Evolutionary conservation across 2,113 vertebrate genomes (phyloP), one percentile per base, ranked within the genome.

Genomic region (Noturus placidus): DNA sequence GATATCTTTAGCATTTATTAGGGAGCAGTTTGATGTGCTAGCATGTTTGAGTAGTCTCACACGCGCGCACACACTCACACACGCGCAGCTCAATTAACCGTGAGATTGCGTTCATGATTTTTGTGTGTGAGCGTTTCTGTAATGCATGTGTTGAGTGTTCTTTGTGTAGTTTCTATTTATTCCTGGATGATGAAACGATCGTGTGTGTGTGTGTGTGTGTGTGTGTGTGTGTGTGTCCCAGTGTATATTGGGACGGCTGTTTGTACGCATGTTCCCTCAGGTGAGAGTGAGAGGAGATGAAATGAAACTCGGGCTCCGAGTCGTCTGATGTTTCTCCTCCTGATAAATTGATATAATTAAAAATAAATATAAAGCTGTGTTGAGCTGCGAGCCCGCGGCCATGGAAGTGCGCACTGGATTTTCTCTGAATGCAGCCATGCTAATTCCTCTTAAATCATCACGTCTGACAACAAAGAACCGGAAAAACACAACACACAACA

Each of bases 261-360:
- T 91, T 91, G 90, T 89, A 84, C 87, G 89, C 86, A 87, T 88
- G 88, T 91, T 91, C 94, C 94, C 94, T 91, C 93, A 94, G 95
- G 95, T 95, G 91, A 94, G 94, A 94, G 92, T 80, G 84, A 92
- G 89, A 93, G 92, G 93, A 95, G 94, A 95, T 93, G 92, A 92
- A 94, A 93, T 95, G 91, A 92, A 93, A 94, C 93, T n/a, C 92
- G 93, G 92, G 93, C 93, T 94, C 92, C 92, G 92, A 93, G 94
- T 95, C 94, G 92, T 95, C 93, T 94, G 93, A 95, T 93, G 90
- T 91, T 91, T 87, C 89, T 80, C 93, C 94, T 95, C 94, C 94
- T 94, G 94, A 94, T 95, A 94, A 94, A 95, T 92, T 94, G 94
- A 95, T 95, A 95, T 94, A 94, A 95, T 95, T 93, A 95, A 95